Conservation (phyloP, 2,797 vertebrate species). For the Parauchenoglanis ngamensis region DNA sequence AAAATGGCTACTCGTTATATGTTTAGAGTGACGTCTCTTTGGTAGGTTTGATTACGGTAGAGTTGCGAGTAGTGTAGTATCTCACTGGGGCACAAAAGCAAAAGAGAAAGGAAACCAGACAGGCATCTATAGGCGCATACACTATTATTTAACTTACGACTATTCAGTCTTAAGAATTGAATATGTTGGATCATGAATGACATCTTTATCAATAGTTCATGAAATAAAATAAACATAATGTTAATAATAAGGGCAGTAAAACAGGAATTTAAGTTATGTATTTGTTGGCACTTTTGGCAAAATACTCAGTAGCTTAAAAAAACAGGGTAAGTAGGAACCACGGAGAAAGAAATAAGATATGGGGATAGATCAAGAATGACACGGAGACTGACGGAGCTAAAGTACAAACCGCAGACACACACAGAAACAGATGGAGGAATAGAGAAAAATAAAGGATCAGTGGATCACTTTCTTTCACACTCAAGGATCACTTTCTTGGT, state of each 20-base stretch:
- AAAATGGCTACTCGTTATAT: background rate
- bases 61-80: background rate
- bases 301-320: slow-evolving; percentile 61
- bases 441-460: background rate
- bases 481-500: background rate
- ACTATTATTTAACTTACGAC: too few relatives aligned
- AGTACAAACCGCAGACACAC: background rate
- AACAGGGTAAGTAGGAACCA: background rate
- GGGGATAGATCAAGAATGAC: background rate
- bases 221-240: background rate
- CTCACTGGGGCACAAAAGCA: background rate
- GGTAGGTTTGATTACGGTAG: background rate
- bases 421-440: background rate
- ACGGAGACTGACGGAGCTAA: background rate
- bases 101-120: background rate
- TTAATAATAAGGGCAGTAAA: background rate
- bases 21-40: background rate
- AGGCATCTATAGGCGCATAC: background rate
- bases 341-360: slow-evolving; percentile 27
- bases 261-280: background rate
- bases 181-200: background rate
- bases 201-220: background rate
- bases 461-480: background rate
- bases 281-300: slow-evolving; percentile 32
- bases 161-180: background rate